These are phyloP conservation scores for Psephotus haematonotus DNA, from an alignment of 2,113 vertebrate species.

Conservation along the genomic window DNA sequence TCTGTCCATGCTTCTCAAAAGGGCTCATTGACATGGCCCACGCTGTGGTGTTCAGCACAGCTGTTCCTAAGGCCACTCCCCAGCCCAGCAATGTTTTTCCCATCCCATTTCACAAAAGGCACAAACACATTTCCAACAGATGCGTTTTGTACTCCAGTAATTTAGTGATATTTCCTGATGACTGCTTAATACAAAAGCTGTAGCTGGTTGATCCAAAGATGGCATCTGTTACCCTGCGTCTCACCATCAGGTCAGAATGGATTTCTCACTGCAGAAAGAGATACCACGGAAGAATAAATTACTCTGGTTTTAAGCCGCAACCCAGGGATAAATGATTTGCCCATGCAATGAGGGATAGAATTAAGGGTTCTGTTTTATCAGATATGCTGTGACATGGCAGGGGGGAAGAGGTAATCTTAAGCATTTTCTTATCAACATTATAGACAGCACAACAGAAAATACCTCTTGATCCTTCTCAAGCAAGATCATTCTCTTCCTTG, in stretches of 20 bases:
- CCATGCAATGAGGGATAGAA: neutral
- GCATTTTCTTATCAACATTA: neutral
- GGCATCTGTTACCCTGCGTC: constrained; percentile 39
- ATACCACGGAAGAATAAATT: neutral
- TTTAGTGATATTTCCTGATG: constrained; percentile 35
- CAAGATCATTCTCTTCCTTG: neutral
- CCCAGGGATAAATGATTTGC: neutral
- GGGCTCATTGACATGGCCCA: neutral
- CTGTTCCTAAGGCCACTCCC: neutral
- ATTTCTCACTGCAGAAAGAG: neutral
- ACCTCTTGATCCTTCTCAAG: neutral
- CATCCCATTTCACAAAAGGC: neutral
- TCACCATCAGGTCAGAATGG: neutral
- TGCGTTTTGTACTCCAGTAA: neutral
- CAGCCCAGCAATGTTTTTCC: neutral
- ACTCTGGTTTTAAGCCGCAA: neutral
- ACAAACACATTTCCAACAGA: constrained; percentile 30
- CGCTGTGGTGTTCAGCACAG: neutral
- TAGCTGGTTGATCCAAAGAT: constrained; percentile 29
- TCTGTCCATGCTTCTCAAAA: neutral
- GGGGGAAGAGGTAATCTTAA: neutral
- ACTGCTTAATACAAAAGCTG: constrained; percentile 18
- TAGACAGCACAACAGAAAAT: neutral
- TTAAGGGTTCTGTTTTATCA: neutral
- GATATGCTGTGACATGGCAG: neutral